phyloP scores from a whole-genome alignment of 2,888 invertebrate species.

The Athetis lepigone region DNA sequence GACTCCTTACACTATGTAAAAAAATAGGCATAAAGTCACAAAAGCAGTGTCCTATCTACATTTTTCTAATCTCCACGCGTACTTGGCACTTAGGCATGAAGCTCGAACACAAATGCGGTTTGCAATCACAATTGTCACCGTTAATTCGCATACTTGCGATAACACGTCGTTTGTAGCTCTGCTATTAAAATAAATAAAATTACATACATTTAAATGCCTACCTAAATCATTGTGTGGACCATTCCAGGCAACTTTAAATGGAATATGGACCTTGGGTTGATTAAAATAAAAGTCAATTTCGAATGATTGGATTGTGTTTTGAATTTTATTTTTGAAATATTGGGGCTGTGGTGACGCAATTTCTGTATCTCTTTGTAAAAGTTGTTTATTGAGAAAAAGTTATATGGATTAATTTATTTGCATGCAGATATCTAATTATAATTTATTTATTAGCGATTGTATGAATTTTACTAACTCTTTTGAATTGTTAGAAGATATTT shows the following conservation, averaged over 20 bases:
- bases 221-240: conserved; percentile 57
- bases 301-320: neutral
- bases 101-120: conserved; percentile 79
- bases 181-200: conserved; percentile 76
- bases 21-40: conserved; percentile 15
- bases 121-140: conserved; percentile 86
- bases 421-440: conserved; percentile 22
- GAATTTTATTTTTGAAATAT: conserved; percentile 34
- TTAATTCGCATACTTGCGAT: conserved; percentile 86
- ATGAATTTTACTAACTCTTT: conserved; percentile 27
- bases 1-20: too few species aligned
- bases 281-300: conserved; percentile 34
- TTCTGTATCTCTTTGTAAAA: conserved; percentile 6
- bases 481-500: conserved; percentile 30
- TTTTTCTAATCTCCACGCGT: conserved; percentile 60
- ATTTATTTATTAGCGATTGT: conserved; percentile 40
- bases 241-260: conserved; percentile 9
- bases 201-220: conserved; percentile 69
- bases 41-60: conserved; percentile 59
- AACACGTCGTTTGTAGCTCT: conserved; percentile 73
- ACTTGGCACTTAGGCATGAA: conserved; percentile 74
- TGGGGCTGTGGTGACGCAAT: conserved; percentile 17
- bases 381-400: neutral
- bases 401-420: conserved; percentile 4
- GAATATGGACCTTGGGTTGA: conserved; percentile 11